A percentile compares a stretch with the other conserved stretches of the same genome.
Evolutionary conservation across 2,797 vertebrate species (phyloP).

Genomic region (Chromobotia macracanthus): DNA sequence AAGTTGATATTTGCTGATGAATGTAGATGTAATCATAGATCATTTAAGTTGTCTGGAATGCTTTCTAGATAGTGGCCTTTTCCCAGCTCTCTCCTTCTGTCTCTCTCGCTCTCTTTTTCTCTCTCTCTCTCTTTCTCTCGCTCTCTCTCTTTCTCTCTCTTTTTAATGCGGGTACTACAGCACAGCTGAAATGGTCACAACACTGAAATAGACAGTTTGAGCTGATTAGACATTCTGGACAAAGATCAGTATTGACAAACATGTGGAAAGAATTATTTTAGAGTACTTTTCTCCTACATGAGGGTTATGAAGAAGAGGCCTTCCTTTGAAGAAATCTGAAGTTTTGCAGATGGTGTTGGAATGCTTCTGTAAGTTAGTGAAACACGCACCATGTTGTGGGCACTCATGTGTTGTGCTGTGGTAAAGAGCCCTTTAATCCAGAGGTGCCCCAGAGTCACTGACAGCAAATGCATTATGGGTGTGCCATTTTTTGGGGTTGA

Average conservation of each 20-base stretch:
- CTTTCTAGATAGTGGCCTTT: not conserved
- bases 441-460: constrained; percentile 48
- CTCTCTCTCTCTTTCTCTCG: not conserved
- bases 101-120: no score
- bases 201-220: not conserved
- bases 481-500: constrained; percentile 48
- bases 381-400: constrained; percentile 28
- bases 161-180: not conserved
- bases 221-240: not conserved
- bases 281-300: not conserved
- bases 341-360: constrained; percentile 13
- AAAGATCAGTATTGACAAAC: constrained; percentile 15
- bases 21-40: constrained; percentile 11
- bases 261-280: constrained; percentile 27
- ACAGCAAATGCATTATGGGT: constrained; percentile 65
- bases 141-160: not conserved
- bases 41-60: not conserved
- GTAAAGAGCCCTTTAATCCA: constrained; percentile 57
- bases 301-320: not conserved
- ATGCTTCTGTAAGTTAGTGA: constrained; percentile 3
- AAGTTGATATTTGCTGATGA: constrained; percentile 47
- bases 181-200: not conserved
- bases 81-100: constrained; percentile 16
- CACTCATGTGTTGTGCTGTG: constrained; percentile 41
- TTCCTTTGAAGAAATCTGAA: constrained; percentile 24